Evolutionary conservation across 2,888 invertebrate genomes (phyloP).

Genomic region (Criorhina ranunculi): DNA sequence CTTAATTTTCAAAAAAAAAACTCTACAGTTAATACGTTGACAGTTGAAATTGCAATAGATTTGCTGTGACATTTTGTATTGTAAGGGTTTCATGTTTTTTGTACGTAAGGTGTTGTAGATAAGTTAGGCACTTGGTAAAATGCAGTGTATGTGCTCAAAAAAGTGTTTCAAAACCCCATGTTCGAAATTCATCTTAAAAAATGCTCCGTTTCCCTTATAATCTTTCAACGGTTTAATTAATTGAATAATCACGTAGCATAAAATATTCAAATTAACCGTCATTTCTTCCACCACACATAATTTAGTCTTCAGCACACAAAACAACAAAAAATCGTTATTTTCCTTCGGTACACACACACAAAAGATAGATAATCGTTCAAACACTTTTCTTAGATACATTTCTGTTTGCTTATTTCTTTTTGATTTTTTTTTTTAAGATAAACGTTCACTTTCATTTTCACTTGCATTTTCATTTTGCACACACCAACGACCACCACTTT

Average conservation of each 20-base stretch:
- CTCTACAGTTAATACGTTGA: too few relatives aligned
- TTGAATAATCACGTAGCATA: conserved; percentile 30
- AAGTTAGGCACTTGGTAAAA: too few relatives aligned
- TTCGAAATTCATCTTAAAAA: too few relatives aligned
- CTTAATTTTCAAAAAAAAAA: too few relatives aligned
- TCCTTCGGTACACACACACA: conserved; percentile 1
- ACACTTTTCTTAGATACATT: conserved; percentile 43
- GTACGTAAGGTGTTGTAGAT: too few relatives aligned
- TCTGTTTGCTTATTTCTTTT: conserved; percentile 8
- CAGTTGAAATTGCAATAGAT: too few relatives aligned
- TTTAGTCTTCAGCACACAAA: neutral
- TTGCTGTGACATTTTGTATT: too few relatives aligned
- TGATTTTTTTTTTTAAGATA: neutral
- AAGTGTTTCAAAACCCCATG: too few relatives aligned
- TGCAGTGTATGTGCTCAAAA: too few relatives aligned
- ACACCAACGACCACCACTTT: conserved; percentile 10
- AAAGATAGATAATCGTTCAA: conserved; percentile 5
- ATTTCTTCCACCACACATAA: conserved; percentile 14
- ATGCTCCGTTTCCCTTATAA: too few relatives aligned
- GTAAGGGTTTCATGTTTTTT: too few relatives aligned
- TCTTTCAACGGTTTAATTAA: conserved; percentile 10
- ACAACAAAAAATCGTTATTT: conserved; percentile 7
- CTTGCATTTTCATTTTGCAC: conserved; percentile 66
- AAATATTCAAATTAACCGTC: conserved; percentile 42
- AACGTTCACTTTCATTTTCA: conserved; percentile 71